Conservation (phyloP, 2,888 invertebrate species). For the Eupithecia exiguata region DNA sequence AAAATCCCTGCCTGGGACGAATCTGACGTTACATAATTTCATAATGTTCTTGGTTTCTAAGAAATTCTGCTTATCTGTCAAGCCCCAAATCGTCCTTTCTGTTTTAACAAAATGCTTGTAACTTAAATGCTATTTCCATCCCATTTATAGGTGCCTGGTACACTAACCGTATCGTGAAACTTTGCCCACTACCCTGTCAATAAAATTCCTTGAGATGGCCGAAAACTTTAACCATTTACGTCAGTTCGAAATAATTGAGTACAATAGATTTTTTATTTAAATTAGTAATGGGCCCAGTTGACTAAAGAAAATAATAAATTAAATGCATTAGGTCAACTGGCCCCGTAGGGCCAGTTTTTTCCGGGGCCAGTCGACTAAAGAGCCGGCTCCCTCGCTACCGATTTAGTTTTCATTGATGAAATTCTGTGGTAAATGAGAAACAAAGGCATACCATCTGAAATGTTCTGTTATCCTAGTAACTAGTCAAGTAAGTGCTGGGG, state of each 20-base stretch:
- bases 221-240: constrained; percentile 49
- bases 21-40: constrained; percentile 7
- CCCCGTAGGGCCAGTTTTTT: no score
- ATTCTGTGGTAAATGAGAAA: constrained; percentile 31
- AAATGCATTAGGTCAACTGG: no score
- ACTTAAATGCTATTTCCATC: constrained; percentile 18
- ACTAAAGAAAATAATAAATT: no score
- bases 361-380: no score
- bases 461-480: constrained; percentile 7
- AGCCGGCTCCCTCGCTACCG: constrained; percentile 36
- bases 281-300: no score
- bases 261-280: no score
- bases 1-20: background rate
- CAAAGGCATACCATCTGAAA: constrained; percentile 15
- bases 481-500: background rate
- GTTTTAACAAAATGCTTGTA: background rate
- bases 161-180: constrained; percentile 35
- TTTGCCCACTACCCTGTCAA: constrained; percentile 41
- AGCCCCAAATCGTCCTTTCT: background rate
- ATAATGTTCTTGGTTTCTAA: background rate
- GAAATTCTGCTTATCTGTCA: background rate
- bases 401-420: constrained; percentile 45
- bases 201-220: constrained; percentile 47
- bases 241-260: constrained; percentile 42
- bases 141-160: constrained; percentile 42